Percentiles rank a stretch among this genome's conserved stretches.
Conservation (phyloP, 2,888 invertebrate species). For the Drosophila stalkeri region DNA sequence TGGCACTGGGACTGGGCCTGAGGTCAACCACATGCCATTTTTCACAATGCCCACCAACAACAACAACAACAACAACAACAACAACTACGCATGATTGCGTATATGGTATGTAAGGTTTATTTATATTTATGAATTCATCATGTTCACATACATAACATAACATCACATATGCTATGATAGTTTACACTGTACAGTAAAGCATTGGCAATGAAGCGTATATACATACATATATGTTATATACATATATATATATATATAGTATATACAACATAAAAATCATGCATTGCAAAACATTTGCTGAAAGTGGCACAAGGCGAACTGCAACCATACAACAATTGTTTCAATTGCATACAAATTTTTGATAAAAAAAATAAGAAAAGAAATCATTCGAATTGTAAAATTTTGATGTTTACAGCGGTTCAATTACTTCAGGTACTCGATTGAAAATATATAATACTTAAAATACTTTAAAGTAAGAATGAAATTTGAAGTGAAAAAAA, state of each 20-base stretch:
- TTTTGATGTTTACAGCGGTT: not conserved
- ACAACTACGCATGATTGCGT: slow-evolving; percentile 64
- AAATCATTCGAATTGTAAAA: not conserved
- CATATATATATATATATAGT: not conserved
- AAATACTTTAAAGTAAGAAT: not conserved
- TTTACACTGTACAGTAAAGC: slow-evolving; percentile 44
- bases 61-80: slow-evolving; percentile 15
- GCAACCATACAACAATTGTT: slow-evolving; percentile 1
- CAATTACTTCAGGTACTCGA: not conserved
- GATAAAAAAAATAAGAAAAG: not conserved
- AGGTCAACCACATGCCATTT: slow-evolving; percentile 49
- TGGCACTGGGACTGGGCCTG: not conserved
- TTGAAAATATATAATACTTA: not conserved
- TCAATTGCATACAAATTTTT: slow-evolving; percentile 16
- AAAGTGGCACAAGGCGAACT: not conserved
- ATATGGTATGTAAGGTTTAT: slow-evolving; percentile 72
- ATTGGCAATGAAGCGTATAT: slow-evolving; percentile 8
- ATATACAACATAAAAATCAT: slow-evolving; percentile 41
- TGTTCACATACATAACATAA: slow-evolving; percentile 32
- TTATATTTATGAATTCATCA: slow-evolving; percentile 79
- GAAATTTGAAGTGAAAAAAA: too few relatives aligned
- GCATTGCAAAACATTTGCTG: slow-evolving; percentile 46
- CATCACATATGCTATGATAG: slow-evolving; percentile 20
- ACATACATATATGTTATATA: not conserved
- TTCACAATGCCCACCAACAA: slow-evolving; percentile 46